Evolutionary conservation across 2,888 invertebrate species (phyloP).

Genomic region (Microctonus brassicae): DNA sequence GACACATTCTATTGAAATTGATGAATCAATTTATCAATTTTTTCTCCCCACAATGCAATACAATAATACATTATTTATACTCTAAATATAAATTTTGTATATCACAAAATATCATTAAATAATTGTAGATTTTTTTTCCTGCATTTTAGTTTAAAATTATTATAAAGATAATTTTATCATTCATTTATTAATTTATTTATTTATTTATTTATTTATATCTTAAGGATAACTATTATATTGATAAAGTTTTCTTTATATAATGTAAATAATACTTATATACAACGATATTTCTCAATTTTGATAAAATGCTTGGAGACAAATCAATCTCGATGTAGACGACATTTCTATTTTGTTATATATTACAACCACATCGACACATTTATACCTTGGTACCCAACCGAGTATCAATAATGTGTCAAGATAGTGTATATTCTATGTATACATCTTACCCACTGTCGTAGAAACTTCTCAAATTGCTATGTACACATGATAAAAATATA

Average conservation of each 20-base stretch:
- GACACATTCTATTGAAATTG: background rate
- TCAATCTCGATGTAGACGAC: slow-evolving; percentile 22
- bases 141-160: too few relatives aligned
- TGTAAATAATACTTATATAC: too few relatives aligned
- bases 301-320: background rate
- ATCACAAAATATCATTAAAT: too few relatives aligned
- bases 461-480: background rate
- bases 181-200: too few relatives aligned
- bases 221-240: too few relatives aligned
- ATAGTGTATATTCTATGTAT: background rate
- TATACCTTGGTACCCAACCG: background rate
- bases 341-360: slow-evolving; percentile 17
- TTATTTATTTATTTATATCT: too few relatives aligned
- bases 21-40: background rate
- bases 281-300: background rate
- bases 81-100: too few relatives aligned
- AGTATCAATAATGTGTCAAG: slow-evolving; percentile 10
- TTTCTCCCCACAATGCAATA: too few relatives aligned
- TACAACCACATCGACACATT: slow-evolving; percentile 7
- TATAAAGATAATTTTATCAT: too few relatives aligned
- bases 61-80: too few relatives aligned
- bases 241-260: too few relatives aligned
- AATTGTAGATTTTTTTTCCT: too few relatives aligned
- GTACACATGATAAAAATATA: background rate
- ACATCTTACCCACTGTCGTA: background rate